phyloP scores from a whole-genome alignment of 1,140 invertebrate genomes.

The Trichomalopsis sarcophagae region DNA sequence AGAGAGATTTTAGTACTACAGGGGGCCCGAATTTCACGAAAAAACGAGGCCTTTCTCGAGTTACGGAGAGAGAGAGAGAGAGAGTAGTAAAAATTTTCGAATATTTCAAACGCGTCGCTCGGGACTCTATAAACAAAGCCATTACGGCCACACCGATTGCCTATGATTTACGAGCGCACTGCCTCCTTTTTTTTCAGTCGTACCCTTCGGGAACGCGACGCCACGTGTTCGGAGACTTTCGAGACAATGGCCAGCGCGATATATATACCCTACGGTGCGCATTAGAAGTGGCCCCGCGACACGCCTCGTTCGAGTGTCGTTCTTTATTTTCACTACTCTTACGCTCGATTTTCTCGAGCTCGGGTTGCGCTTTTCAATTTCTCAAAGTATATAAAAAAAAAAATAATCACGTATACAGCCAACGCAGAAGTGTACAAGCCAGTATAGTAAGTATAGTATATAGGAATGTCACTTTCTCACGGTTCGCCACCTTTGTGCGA shows the following conservation, averaged over 20 bases:
- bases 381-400: background rate
- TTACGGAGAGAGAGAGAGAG: no score
- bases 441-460: background rate
- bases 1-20: no score
- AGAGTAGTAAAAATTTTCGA: background rate
- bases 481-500: conserved; percentile 88
- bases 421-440: background rate
- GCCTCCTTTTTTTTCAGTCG: conserved; percentile 38
- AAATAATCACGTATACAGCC: background rate
- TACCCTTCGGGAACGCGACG: conserved; percentile 18
- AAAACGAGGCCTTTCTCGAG: background rate
- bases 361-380: no score
- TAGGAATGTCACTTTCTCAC: conserved; percentile 49
- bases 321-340: no score
- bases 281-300: no score
- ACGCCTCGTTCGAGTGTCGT: no score
- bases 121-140: background rate
- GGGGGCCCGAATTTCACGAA: background rate
- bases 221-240: conserved; percentile 47
- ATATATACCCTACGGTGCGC: no score
- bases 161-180: conserved; percentile 23
- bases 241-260: background rate
- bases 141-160: background rate
- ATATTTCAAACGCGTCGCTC: background rate
- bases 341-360: no score